These are phyloP conservation scores for Amblyjoppa fuscipennis DNA, from an alignment of 2,888 invertebrate species.

Conservation along the genomic window DNA sequence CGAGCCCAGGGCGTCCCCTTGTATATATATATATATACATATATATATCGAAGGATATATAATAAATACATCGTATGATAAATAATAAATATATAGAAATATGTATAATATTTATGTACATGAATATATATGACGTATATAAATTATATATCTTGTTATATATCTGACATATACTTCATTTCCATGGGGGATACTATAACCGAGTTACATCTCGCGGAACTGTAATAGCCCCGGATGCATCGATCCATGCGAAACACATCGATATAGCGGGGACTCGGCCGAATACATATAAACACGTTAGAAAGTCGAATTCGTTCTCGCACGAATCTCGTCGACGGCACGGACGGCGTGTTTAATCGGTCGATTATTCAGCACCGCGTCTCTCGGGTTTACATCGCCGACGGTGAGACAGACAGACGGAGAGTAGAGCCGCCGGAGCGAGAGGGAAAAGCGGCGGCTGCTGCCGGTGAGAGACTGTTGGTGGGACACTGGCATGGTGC, in stretches of 20 bases:
- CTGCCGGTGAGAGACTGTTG: not conserved
- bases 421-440: not conserved
- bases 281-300: conserved; percentile 58
- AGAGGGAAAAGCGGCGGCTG: not conserved
- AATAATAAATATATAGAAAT: too few species aligned
- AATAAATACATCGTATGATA: too few species aligned
- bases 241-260: conserved; percentile 49
- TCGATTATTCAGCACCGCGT: conserved; percentile 55
- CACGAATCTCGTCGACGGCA: conserved; percentile 53
- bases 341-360: conserved; percentile 54
- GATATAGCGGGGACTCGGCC: conserved; percentile 21
- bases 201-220: conserved; percentile 61
- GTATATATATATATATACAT: too few species aligned
- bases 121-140: too few species aligned
- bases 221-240: conserved; percentile 39
- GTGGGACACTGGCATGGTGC: conserved; percentile 30
- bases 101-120: too few species aligned
- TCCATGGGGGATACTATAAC: not conserved
- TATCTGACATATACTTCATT: too few species aligned
- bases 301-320: conserved; percentile 67
- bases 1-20: too few species aligned
- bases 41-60: too few species aligned
- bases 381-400: conserved; percentile 12
- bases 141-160: too few species aligned
- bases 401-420: not conserved